These are phyloP conservation scores for Leptopilina myrica DNA, from an alignment of 2,888 invertebrate species.

Conservation along the genomic window DNA sequence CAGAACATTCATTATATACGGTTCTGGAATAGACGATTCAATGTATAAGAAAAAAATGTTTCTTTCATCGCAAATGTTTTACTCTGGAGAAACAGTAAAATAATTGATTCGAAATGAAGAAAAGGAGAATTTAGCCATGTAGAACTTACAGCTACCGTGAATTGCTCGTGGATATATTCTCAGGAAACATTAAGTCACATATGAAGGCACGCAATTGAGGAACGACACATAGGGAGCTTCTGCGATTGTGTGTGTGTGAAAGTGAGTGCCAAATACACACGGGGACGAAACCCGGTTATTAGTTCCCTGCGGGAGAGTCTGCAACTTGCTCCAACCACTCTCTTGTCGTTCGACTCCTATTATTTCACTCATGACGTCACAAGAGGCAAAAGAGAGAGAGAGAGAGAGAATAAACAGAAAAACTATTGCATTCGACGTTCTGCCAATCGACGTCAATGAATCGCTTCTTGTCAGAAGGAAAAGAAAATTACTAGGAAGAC, in stretches of 20 bases:
- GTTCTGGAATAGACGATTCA: no score
- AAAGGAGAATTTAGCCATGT: no score
- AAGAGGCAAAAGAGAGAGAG: constrained; percentile 16
- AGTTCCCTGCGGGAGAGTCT: constrained; percentile 71
- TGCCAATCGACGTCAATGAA: constrained; percentile 59
- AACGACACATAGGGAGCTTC: background rate
- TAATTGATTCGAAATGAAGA: no score
- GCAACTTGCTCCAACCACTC: constrained; percentile 50
- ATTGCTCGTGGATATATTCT: constrained; percentile 3
- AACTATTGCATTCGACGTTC: constrained; percentile 58
- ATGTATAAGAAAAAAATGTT: no score
- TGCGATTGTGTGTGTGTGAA: constrained; percentile 49
- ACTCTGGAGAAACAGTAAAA: no score
- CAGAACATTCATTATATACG: no score
- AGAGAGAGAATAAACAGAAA: constrained; percentile 54
- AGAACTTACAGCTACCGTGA: background rate
- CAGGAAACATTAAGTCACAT: constrained; percentile 5
- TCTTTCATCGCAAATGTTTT: no score
- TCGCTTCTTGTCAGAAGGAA: constrained; percentile 54
- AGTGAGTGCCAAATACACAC: constrained; percentile 61
- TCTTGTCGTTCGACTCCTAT: constrained; percentile 53
- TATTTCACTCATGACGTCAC: constrained; percentile 56
- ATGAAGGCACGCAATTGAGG: constrained; percentile 4
- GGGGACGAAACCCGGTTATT: constrained; percentile 71
- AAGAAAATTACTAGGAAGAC: constrained; percentile 55